Evolutionary conservation across 2,797 vertebrate species (phyloP), one percentile per base, ranked within the genome.

Genomic region (Sebastes ruberrimus): DNA sequence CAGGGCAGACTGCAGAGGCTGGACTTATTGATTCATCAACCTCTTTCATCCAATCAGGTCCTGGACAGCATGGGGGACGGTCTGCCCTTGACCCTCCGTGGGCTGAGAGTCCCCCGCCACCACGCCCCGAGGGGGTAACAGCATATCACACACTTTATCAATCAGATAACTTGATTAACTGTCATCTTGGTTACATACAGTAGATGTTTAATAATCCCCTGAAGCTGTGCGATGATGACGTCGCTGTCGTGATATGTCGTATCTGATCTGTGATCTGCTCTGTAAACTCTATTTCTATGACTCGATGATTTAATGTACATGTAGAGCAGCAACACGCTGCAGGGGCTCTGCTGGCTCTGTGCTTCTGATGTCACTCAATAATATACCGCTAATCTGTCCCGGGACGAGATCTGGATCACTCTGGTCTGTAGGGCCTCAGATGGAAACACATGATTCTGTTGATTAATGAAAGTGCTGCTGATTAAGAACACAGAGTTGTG

Each of bases 41-140:
- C 85, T 76, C 68, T 87, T 86, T 88, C 69, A 76, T 82, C 87
- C 82, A 81, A 83, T 90, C 86, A 67, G 82, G 42, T 71, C 76
- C 81, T n/a, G 74, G 72, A 69, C 67, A 63, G 33, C 60, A 63
- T 7, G 25, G 75, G 81, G 53, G 73, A 53, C 9, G 71, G 68
- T 86, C 77, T 90, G 91, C 83, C 92, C 92, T 94, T 94, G 91
- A 92, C 88, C 85, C 85, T 85, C 62, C 38, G 22, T 80, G 80
- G 71, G 64, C 67, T n/a, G 74, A 84, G 72, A 90, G 85, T 10
- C 78, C 88, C 76, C 80, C 65, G 73, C 67, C 35, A 79, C 25
- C 42, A 76, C 14, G 62, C 90, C 76, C 90, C 73, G 65, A 78
- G 80, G 88, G 78, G 64, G 18, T 30, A 46, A 32, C 42, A 56